These are phyloP conservation scores for Dione juno DNA, from an alignment of 2,888 invertebrate species.

Conservation along the genomic window DNA sequence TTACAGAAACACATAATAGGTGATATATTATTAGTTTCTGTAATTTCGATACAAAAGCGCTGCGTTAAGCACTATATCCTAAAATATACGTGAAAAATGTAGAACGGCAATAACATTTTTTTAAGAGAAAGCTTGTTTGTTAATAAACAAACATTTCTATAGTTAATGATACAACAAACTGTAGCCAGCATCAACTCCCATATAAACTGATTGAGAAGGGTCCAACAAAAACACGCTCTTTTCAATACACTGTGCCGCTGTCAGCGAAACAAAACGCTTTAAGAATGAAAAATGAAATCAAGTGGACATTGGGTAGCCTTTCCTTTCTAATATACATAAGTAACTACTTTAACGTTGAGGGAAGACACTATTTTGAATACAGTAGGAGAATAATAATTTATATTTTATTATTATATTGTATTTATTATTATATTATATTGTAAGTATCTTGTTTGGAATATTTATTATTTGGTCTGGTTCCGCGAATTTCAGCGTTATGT, in stretches of 20 bases:
- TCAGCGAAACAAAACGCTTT: slow-evolving; percentile 77
- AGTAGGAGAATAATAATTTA: neutral
- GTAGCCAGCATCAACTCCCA: slow-evolving; percentile 54
- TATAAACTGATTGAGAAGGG: slow-evolving; percentile 70
- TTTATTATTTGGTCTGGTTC: no score
- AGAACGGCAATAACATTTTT: no score
- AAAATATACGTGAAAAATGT: no score
- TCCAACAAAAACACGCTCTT: slow-evolving; percentile 67
- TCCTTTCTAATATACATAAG: slow-evolving; percentile 29
- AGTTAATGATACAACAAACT: slow-evolving; percentile 64
- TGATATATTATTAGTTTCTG: no score
- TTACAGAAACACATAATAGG: no score
- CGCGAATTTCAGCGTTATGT: no score
- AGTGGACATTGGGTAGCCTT: slow-evolving; percentile 66
- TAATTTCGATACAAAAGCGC: no score
- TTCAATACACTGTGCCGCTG: slow-evolving; percentile 72
- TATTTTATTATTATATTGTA: no score
- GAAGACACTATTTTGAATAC: neutral
- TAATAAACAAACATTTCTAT: slow-evolving; percentile 49
- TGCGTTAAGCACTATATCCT: no score
- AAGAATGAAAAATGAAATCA: slow-evolving; percentile 82
- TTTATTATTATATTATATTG: neutral
- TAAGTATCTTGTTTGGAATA: no score
- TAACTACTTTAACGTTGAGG: slow-evolving; percentile 34
- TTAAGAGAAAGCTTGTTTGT: no score